Evolutionary conservation across 2,113 vertebrate genomes (phyloP).

Genomic region (Microtus oregoni): DNA sequence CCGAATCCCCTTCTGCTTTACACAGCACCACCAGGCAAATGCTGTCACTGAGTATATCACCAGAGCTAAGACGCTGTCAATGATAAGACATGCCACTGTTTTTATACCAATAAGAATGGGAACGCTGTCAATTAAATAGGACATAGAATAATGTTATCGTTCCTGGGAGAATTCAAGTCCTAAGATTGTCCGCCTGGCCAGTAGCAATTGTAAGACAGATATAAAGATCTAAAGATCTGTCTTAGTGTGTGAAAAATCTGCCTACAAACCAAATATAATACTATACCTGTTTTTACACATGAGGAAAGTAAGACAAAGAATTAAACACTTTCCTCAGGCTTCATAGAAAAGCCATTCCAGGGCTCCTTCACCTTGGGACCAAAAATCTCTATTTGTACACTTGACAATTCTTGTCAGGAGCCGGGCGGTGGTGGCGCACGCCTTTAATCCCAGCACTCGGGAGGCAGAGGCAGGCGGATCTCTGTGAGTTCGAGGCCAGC

Average conservation of each 20-base stretch:
- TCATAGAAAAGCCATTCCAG: slow-evolving; percentile 17
- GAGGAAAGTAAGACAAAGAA: slow-evolving; percentile 32
- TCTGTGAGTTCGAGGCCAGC: too few species aligned
- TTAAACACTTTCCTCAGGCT: background rate
- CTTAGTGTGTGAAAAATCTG: background rate
- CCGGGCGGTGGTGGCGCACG: too few species aligned
- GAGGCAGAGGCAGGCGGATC: too few species aligned
- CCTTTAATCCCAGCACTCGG: too few species aligned
- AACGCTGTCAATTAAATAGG: slow-evolving; percentile 6
- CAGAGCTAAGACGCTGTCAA: background rate
- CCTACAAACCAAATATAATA: slow-evolving; percentile 30
- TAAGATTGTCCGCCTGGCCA: background rate
- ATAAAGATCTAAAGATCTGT: background rate
- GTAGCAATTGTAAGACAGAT: slow-evolving; percentile 8
- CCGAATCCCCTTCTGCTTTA: background rate
- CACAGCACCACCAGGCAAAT: background rate
- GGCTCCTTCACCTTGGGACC: background rate
- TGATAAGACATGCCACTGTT: slow-evolving; percentile 4
- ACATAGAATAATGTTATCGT: slow-evolving; percentile 1
- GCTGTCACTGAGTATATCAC: background rate
- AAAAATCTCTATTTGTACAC: slow-evolving; percentile 45
- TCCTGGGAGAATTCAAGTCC: background rate
- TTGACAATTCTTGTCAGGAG: background rate
- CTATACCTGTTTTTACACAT: slow-evolving; percentile 17
- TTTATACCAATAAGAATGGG: slow-evolving; percentile 47